Evolutionary conservation across 2,113 vertebrate species (phyloP), one percentile per base, ranked within the genome.

Genomic region (Cynoglossus semilaevis): DNA sequence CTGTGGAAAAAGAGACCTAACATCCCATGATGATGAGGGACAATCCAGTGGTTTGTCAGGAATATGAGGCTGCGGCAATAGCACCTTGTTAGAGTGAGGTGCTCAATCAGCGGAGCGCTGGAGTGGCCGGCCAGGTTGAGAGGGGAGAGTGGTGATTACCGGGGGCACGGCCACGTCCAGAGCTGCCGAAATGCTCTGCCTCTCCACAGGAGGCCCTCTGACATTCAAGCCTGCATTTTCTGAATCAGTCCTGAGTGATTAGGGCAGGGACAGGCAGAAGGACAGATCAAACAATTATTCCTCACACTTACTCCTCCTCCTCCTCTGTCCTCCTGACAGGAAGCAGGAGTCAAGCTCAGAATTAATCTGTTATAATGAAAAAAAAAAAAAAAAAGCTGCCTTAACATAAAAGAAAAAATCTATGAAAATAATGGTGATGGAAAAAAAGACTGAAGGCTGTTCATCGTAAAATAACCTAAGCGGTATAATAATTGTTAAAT

Each of bases 41-140:
- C 78, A 87, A 90, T 90, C 87, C 80, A 61, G 78, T 67, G 73
- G 85, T 90, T 89, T 87, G 86, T 87, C 79, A 88, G 85, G 22
- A 83, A 87, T 85, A 81, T 90, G 79, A 84, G 91, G 89, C 81
- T 84, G 72, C 78, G 47, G 87, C 85, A 85, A 83, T 85, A 86
- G 86, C 92, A 95, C 94, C 94, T 98, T 96, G 95, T 98, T 97
- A 98, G 95, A 96, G 93, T 94, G 95, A 95, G 94, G 94, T 93
- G 94, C 94, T 98, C 95, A 98, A 98, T 98, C 96, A 98, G 92
- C 93, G 92, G 89, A 90, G 92, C 88, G 90, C 93, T 93, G 92
- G 94, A 94, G 92, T 92, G 91, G 92, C 92, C 91, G 90, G 93
- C 87, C 92, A 91, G 88, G 92, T 94, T 92, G 90, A 94, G 94